A percentile compares a stretch with the other conserved stretches of the same genome.
Evolutionary conservation across 1,140 invertebrate species (phyloP).

Genomic region (Monochamus saltuarius): DNA sequence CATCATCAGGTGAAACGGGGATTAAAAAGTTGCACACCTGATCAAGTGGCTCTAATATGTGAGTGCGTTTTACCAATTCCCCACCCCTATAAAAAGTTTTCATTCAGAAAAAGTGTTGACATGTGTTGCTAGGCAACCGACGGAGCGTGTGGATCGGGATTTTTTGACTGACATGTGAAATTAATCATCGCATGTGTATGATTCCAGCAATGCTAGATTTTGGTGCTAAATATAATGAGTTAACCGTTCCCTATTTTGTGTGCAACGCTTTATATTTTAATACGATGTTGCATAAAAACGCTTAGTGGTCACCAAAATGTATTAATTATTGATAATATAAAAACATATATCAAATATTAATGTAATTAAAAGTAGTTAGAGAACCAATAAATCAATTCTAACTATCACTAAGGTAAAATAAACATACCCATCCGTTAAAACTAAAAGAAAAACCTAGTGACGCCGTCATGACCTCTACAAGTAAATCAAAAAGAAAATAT

Average conservation of each 20-base stretch:
- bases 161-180: slow-evolving; percentile 29
- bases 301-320: too few species aligned
- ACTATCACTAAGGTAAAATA: too few species aligned
- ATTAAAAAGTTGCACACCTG: slow-evolving; percentile 26
- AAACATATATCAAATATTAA: too few species aligned
- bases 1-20: not conserved
- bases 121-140: slow-evolving; percentile 60
- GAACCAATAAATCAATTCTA: too few species aligned
- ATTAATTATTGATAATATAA: too few species aligned
- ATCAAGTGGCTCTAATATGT: slow-evolving; percentile 27
- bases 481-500: too few species aligned
- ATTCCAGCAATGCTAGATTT: not conserved
- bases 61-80: slow-evolving; percentile 31
- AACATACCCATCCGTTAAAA: too few species aligned
- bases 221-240: not conserved
- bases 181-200: not conserved
- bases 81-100: slow-evolving; percentile 57
- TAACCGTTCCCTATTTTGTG: not conserved
- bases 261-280: not conserved
- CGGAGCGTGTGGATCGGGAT: slow-evolving; percentile 29
- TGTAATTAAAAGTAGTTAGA: too few species aligned
- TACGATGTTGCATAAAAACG: not conserved
- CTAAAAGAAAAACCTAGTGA: too few species aligned
- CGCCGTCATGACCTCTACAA: too few species aligned
- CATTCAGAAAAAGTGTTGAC: slow-evolving; percentile 66